Evolutionary conservation across 2,888 invertebrate species (phyloP).

Genomic region (Apoda limacodes): DNA sequence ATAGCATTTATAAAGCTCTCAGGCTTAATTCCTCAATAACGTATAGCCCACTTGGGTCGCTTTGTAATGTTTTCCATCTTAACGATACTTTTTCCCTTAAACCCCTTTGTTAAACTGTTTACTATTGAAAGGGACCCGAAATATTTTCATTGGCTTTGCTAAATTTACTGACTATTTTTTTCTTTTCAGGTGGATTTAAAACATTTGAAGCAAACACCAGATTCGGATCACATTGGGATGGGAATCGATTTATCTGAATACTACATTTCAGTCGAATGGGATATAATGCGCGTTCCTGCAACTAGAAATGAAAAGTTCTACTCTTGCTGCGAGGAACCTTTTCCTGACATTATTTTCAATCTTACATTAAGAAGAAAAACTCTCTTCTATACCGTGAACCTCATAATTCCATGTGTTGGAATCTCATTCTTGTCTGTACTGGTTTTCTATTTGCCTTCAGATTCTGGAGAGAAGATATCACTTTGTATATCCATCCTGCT

Average conservation of each 20-base stretch:
- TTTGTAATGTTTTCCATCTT: constrained; percentile 21
- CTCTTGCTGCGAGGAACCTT: constrained; percentile 97
- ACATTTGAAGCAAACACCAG: constrained; percentile 87
- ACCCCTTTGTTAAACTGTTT: too few relatives aligned
- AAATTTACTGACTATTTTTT: constrained; percentile 15
- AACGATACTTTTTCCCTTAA: background rate
- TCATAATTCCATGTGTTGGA: constrained; percentile 97
- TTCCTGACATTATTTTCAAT: constrained; percentile 97
- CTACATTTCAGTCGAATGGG: constrained; percentile 98
- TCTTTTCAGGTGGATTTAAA: constrained; percentile 85
- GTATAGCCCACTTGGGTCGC: constrained; percentile 26
- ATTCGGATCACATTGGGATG: constrained; percentile 88
- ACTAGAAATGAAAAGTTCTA: constrained; percentile 92
- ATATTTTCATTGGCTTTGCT: constrained; percentile 1
- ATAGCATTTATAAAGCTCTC: constrained; percentile 32
- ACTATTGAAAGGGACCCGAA: too few relatives aligned
- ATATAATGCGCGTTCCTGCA: constrained; percentile 93
- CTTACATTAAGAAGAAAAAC: constrained; percentile 95
- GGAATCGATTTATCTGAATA: constrained; percentile 95
- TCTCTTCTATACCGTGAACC: constrained; percentile 96
- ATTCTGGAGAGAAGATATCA: constrained; percentile 98
- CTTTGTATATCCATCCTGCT: constrained; percentile 94
- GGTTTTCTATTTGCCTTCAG: constrained; percentile 97
- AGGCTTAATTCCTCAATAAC: constrained; percentile 34
- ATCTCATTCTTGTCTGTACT: constrained; percentile 97